These are phyloP conservation scores for Palythoa heliodiscus DNA, from an alignment of 92 coral and sea anemone species.

Conservation along the genomic window DNA sequence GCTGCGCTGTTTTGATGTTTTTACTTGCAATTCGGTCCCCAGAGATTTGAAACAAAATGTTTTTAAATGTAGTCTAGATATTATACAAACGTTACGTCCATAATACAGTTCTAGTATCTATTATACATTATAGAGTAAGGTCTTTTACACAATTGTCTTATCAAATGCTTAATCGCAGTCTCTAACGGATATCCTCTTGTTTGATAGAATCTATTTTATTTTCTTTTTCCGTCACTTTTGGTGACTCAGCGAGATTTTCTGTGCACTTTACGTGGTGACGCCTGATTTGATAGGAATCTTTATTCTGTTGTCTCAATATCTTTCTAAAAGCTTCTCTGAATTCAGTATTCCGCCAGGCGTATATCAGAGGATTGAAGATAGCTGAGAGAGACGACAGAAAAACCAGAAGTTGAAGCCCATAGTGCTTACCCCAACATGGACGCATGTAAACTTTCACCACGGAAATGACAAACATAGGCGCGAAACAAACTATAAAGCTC, in stretches of 20 bases:
- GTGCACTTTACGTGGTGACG: neutral
- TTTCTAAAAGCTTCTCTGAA: conserved; percentile 27
- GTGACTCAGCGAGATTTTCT: neutral
- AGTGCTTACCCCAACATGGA: conserved; percentile 17
- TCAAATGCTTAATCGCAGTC: no score
- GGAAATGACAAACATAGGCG: conserved; percentile 16
- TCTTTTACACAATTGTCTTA: no score
- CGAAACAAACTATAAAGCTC: conserved; percentile 15
- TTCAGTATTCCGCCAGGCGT: conserved; percentile 9
- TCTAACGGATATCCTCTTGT: neutral
- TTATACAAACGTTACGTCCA: no score
- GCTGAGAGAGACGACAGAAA: conserved; percentile 9
- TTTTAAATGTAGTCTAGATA: no score
- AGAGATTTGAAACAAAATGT: no score
- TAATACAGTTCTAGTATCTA: no score
- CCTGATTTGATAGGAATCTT: neutral
- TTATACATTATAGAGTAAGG: no score
- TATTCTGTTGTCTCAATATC: neutral
- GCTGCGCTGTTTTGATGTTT: no score
- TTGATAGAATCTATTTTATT: neutral
- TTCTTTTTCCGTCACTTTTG: neutral
- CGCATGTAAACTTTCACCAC: neutral
- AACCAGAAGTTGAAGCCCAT: neutral
- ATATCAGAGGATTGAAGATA: conserved; percentile 28
- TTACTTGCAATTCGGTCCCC: no score